Conservation (phyloP, 2,113 vertebrate genomes). For the Podocnemis expansa region DNA sequence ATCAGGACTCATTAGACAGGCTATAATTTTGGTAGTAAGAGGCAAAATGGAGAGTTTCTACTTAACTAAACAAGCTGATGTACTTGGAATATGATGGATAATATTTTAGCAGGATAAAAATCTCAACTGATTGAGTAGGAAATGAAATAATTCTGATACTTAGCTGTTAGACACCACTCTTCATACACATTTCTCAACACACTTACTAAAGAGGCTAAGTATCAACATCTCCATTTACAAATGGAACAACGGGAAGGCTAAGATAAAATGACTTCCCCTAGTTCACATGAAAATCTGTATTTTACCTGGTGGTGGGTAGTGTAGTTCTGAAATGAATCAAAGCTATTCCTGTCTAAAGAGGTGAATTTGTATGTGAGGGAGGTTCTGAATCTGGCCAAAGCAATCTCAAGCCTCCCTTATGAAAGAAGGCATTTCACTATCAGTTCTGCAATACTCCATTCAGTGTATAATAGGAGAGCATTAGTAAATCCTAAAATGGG, state of each 20-base stretch:
- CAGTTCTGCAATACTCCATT: not conserved
- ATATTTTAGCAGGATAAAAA: not conserved
- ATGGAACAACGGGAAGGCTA: not conserved
- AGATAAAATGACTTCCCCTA: constrained; percentile 22
- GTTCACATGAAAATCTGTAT: constrained; percentile 21
- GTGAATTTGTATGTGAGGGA: not conserved
- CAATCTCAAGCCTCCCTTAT: not conserved
- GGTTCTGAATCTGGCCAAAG: not conserved
- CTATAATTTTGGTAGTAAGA: not conserved
- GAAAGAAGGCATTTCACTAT: not conserved
- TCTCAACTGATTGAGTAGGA: not conserved
- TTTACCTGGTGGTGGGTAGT: constrained; percentile 23
- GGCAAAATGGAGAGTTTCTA: not conserved
- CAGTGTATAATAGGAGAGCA: not conserved
- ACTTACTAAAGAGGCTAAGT: not conserved
- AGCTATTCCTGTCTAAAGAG: constrained; percentile 39
- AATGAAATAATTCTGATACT: not conserved
- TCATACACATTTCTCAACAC: not conserved
- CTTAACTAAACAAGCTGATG: not conserved
- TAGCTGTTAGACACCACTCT: not conserved
- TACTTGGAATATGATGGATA: not conserved
- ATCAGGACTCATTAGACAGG: rapidly evolving
- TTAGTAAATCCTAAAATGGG: not conserved
- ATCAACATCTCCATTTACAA: not conserved
- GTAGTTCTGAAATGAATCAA: not conserved